These are phyloP conservation scores for Galerucella calmariensis DNA, from an alignment of 2,888 invertebrate genomes.

Conservation along the genomic window DNA sequence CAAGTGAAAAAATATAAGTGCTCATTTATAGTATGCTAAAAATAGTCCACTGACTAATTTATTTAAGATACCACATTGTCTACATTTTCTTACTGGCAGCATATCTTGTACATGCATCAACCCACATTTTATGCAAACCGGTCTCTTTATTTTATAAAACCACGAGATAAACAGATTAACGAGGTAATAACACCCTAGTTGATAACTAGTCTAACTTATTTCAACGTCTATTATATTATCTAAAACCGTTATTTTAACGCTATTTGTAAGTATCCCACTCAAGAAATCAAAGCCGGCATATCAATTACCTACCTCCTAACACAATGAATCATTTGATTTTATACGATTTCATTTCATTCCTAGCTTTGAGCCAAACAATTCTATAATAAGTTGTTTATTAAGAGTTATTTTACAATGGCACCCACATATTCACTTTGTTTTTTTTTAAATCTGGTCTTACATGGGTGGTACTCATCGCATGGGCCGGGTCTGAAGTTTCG, in stretches of 20 bases:
- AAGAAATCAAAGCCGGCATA: not conserved
- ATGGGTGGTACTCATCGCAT: slow-evolving; percentile 29
- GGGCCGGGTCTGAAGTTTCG: slow-evolving; percentile 39
- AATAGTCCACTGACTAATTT: too few species aligned
- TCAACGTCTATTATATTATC: not conserved
- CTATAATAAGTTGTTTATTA: not conserved
- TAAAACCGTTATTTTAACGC: not conserved
- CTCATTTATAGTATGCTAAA: too few species aligned
- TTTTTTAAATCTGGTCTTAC: slow-evolving; percentile 23
- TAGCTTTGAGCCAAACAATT: not conserved
- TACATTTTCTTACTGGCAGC: too few species aligned
- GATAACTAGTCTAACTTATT: too few species aligned
- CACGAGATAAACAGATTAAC: not conserved
- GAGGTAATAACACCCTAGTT: not conserved
- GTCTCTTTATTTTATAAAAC: too few species aligned
- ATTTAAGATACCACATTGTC: too few species aligned
- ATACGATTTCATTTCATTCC: not conserved
- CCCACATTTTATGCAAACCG: too few species aligned
- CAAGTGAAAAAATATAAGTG: too few species aligned
- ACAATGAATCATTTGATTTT: not conserved
- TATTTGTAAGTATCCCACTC: not conserved
- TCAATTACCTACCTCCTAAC: not conserved
- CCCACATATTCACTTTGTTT: slow-evolving; percentile 9
- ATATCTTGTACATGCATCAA: too few species aligned
- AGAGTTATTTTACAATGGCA: slow-evolving; percentile 22